phyloP scores from a whole-genome alignment of 2,113 vertebrate species.

The Centropus unirufus region DNA sequence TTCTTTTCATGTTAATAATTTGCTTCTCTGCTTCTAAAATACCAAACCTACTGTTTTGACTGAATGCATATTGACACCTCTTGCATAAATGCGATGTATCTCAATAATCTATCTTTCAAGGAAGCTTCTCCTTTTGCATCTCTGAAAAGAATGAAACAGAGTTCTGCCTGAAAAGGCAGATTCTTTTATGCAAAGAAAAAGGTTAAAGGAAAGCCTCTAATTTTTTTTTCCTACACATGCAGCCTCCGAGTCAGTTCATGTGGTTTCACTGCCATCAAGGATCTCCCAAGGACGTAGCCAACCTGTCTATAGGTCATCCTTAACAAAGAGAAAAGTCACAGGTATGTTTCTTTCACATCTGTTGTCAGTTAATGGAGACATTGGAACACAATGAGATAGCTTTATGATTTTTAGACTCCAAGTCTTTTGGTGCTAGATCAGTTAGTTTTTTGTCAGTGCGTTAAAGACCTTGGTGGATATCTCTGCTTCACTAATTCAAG shows the following conservation, averaged over 20 bases:
- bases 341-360: slow-evolving; percentile 76
- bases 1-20: background rate
- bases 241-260: slow-evolving; percentile 96
- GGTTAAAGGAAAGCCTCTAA: slow-evolving; percentile 8
- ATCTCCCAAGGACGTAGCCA: slow-evolving; percentile 82
- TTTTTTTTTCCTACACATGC: slow-evolving; percentile 68
- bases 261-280: slow-evolving; percentile 92
- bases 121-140: background rate
- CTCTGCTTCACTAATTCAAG: background rate
- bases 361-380: background rate
- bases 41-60: background rate
- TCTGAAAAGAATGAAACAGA: background rate
- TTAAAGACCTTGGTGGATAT: background rate
- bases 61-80: background rate
- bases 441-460: background rate
- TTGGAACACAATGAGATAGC: background rate
- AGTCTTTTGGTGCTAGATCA: background rate
- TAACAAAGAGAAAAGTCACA: slow-evolving; percentile 84
- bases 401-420: background rate
- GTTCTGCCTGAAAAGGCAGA: background rate
- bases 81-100: background rate
- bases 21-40: background rate
- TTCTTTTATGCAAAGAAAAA: background rate
- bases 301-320: slow-evolving; percentile 80
- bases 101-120: background rate